Percentiles rank a stretch among this genome's conserved stretches.
phyloP scores from a whole-genome alignment of 2,888 invertebrate species.

The Drosophila meridionalis region DNA sequence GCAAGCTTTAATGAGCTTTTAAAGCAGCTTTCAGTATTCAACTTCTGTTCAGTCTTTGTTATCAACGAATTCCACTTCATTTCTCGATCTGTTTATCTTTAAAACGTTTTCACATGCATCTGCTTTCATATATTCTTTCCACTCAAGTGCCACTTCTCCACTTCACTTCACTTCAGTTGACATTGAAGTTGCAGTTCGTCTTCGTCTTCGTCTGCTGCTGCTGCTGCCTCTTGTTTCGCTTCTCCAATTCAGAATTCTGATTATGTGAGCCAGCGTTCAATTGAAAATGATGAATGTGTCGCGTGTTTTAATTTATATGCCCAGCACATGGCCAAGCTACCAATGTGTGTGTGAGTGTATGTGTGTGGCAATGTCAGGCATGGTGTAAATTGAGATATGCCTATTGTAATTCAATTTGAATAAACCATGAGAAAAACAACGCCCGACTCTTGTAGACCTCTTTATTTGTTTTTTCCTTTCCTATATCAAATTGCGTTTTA shows the following conservation, averaged over 20 bases:
- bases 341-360: slow-evolving; percentile 1
- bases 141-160: slow-evolving; percentile 15
- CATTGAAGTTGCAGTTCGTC: slow-evolving; percentile 53
- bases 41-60: not conserved
- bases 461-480: not conserved
- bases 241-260: slow-evolving; percentile 54
- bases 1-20: slow-evolving; percentile 9
- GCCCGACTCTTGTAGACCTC: not conserved
- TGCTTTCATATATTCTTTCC: slow-evolving; percentile 7
- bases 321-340: slow-evolving; percentile 48
- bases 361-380: slow-evolving; percentile 58
- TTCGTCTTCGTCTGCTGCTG: slow-evolving; percentile 4
- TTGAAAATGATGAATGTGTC: slow-evolving; percentile 73
- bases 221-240: slow-evolving; percentile 9
- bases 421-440: slow-evolving; percentile 42
- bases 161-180: slow-evolving; percentile 42
- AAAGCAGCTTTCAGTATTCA: not conserved
- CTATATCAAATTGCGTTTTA: slow-evolving; percentile 19
- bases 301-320: slow-evolving; percentile 62
- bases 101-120: slow-evolving; percentile 18
- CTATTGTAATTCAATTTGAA: slow-evolving; percentile 58
- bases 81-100: not conserved
- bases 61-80: not conserved
- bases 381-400: slow-evolving; percentile 55
- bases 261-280: slow-evolving; percentile 54